Percentiles rank a stretch among this genome's conserved stretches.
Evolutionary conservation across 2,113 vertebrate genomes (phyloP).

Genomic region (Mormyrus lacerda): DNA sequence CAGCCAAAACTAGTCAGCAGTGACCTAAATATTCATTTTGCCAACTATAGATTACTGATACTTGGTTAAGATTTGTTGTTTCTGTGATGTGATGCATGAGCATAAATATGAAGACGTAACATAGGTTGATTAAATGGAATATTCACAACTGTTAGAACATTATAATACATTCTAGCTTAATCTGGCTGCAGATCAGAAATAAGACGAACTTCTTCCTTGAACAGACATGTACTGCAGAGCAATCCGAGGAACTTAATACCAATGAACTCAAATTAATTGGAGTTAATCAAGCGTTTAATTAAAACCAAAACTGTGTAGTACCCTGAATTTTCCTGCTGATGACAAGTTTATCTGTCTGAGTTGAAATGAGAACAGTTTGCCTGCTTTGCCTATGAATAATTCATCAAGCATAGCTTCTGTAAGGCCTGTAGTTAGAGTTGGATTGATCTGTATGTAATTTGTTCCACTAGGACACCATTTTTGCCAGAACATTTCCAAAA

Average conservation of each 20-base stretch:
- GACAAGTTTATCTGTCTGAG: conserved; percentile 14
- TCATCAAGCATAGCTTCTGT: conserved; percentile 24
- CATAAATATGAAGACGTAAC: not conserved
- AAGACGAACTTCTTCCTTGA: not conserved
- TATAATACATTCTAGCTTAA: not conserved
- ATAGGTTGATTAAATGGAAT: not conserved
- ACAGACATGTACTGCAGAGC: conserved; percentile 9
- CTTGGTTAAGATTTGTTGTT: not conserved
- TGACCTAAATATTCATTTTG: not conserved
- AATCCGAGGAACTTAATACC: conserved; percentile 31
- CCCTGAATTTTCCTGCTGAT: conserved; percentile 27
- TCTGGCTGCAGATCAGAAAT: not conserved
- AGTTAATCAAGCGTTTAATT: conserved; percentile 39
- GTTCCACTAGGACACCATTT: conserved; percentile 35
- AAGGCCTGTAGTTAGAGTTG: conserved; percentile 32
- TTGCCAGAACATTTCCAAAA: conserved; percentile 29
- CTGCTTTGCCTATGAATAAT: conserved; percentile 27
- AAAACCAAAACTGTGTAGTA: conserved; percentile 31
- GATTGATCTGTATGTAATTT: conserved; percentile 39
- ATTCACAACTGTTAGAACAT: not conserved
- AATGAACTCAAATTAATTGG: conserved; percentile 30
- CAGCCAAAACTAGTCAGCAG: not conserved
- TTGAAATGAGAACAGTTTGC: conserved; percentile 18
- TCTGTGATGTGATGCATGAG: not conserved
- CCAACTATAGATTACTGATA: not conserved